Percentiles rank a stretch among this genome's conserved stretches.
These are phyloP conservation scores for Tachysurus fulvidraco DNA, from an alignment of 2,113 vertebrate genomes.

Conservation along the genomic window DNA sequence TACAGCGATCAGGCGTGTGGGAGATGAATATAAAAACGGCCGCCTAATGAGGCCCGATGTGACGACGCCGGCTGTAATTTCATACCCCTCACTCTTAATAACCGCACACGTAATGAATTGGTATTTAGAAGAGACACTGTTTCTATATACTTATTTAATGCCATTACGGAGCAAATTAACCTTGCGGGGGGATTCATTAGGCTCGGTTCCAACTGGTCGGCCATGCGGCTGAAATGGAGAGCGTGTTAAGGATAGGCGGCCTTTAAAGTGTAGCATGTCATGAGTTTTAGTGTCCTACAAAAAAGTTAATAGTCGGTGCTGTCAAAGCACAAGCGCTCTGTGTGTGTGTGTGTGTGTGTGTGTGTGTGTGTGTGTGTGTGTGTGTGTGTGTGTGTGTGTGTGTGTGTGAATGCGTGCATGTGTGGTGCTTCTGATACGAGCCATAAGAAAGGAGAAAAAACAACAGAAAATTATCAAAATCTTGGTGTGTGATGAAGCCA, in stretches of 20 bases:
- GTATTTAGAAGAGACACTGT: conserved; percentile 91
- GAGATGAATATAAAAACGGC: conserved; percentile 71
- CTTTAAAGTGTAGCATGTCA: conserved; percentile 56
- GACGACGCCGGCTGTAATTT: conserved; percentile 95
- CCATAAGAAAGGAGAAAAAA: too few species aligned
- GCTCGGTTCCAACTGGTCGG: conserved; percentile 95
- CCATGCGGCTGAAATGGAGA: conserved; percentile 86
- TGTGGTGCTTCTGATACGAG: too few species aligned
- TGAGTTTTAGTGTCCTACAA: conserved; percentile 46
- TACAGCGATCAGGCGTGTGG: conserved; percentile 56
- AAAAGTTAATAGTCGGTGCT: conserved; percentile 39
- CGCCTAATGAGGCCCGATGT: conserved; percentile 79
- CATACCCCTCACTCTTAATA: conserved; percentile 94
- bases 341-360: conserved; percentile 2
- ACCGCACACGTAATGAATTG: conserved; percentile 97
- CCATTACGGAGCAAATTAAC: conserved; percentile 99
- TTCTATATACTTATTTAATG: conserved; percentile 94
- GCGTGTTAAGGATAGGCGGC: conserved; percentile 82
- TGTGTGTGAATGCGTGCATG: too few species aligned
- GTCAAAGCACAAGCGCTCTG: conserved; percentile 4
- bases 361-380: too few species aligned
- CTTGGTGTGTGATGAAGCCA: too few species aligned
- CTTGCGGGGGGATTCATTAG: conserved; percentile 97
- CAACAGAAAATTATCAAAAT: too few species aligned
- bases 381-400: too few species aligned